Conservation (phyloP, 2,113 vertebrate genomes). For the Hippoglossus stenolepis region DNA sequence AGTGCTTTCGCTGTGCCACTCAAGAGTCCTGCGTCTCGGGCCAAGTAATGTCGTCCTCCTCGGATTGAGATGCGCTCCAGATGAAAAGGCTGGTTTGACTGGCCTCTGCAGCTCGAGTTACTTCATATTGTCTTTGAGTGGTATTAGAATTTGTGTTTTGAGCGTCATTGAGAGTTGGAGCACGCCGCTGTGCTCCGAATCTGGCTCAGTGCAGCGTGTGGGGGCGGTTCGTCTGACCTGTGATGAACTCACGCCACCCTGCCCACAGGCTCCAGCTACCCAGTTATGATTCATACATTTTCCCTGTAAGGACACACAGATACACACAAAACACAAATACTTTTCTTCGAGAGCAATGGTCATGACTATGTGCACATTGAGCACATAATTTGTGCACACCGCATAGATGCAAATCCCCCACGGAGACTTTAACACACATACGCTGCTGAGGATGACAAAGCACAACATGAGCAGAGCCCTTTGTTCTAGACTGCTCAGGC, state of each 20-base stretch:
- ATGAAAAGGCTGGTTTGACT: constrained; percentile 29
- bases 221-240: constrained; percentile 59
- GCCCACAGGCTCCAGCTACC: constrained; percentile 46
- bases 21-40: not conserved
- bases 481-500: constrained; percentile 31
- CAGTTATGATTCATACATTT: constrained; percentile 55
- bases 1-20: constrained; percentile 36
- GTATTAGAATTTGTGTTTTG: constrained; percentile 32
- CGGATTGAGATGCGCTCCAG: constrained; percentile 42
- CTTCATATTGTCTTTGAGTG: constrained; percentile 25
- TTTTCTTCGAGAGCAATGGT: not conserved
- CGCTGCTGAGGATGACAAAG: not conserved
- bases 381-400: not conserved
- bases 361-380: constrained; percentile 1
- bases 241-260: constrained; percentile 46
- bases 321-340: constrained; percentile 13
- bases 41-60: constrained; percentile 21
- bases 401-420: constrained; percentile 3
- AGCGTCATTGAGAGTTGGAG: constrained; percentile 34
- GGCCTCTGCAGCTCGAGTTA: constrained; percentile 12
- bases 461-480: constrained; percentile 2
- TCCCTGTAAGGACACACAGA: constrained; percentile 6
- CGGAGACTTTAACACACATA: constrained; percentile 1
- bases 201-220: constrained; percentile 12
- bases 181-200: constrained; percentile 14